Conservation (phyloP, 2,888 invertebrate species). For the Andricus curvator region DNA sequence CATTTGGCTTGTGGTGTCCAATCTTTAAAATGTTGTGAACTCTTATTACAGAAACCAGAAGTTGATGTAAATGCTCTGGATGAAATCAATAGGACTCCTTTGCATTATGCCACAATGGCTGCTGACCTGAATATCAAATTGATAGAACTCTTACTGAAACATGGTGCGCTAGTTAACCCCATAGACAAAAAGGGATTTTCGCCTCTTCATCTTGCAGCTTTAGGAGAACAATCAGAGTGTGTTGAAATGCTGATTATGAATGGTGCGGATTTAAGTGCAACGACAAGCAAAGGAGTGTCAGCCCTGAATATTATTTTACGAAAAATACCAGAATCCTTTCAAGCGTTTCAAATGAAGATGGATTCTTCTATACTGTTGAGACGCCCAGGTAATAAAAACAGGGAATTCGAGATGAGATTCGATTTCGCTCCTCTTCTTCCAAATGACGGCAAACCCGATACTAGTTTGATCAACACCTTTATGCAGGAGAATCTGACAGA, state of each 20-base stretch:
- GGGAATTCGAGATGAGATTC: constrained; percentile 75
- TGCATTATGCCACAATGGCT: constrained; percentile 78
- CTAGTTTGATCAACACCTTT: constrained; percentile 78
- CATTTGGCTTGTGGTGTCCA: no score
- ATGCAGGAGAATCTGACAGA: constrained; percentile 78
- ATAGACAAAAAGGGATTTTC: constrained; percentile 76
- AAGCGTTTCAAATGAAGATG: constrained; percentile 76
- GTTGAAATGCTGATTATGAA: constrained; percentile 77
- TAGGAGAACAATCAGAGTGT: constrained; percentile 78
- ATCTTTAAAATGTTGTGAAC: constrained; percentile 65
- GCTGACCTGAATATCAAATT: constrained; percentile 68
- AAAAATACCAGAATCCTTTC: constrained; percentile 77
- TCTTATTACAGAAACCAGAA: constrained; percentile 67
- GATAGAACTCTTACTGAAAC: constrained; percentile 68
- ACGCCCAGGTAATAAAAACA: constrained; percentile 71
- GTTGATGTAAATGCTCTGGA: constrained; percentile 76
- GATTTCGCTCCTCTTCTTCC: constrained; percentile 75
- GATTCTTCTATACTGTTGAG: constrained; percentile 74
- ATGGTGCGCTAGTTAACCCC: constrained; percentile 73
- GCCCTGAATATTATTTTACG: constrained; percentile 77
- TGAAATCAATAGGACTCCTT: constrained; percentile 74
- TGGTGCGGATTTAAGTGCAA: constrained; percentile 78
- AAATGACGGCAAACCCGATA: constrained; percentile 74
- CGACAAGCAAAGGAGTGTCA: constrained; percentile 76
- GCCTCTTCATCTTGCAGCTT: constrained; percentile 78